Evolutionary conservation across 2,113 vertebrate genomes (phyloP).

Genomic region (Cyanoliseus patagonus): DNA sequence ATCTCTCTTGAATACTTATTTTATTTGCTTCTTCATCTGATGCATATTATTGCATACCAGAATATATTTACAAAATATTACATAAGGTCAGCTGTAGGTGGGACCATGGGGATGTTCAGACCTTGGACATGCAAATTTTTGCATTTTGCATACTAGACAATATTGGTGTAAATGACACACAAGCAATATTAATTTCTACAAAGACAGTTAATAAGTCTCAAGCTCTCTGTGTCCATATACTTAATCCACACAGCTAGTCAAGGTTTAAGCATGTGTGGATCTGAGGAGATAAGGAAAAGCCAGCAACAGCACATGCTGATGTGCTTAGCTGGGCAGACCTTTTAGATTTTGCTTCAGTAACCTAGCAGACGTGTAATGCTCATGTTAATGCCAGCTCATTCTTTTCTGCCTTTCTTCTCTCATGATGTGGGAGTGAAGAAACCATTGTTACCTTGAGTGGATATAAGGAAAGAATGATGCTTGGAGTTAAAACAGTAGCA

Average conservation of each 20-base stretch:
- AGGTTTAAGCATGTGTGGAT: neutral
- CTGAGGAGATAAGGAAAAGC: neutral
- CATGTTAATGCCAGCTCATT: neutral
- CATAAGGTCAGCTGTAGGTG: neutral
- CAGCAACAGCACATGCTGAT: neutral
- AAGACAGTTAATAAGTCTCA: neutral
- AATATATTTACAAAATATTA: neutral
- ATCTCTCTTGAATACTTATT: neutral
- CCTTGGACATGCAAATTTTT: neutral
- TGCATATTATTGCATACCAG: rapidly evolving
- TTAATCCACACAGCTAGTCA: neutral
- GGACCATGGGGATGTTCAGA: rapidly evolving
- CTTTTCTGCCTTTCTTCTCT: neutral
- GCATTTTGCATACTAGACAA: neutral
- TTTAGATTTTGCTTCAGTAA: neutral
- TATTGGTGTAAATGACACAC: neutral
- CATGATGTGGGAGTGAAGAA: neutral
- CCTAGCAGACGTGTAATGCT: neutral
- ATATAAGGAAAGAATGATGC: neutral
- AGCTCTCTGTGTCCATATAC: neutral
- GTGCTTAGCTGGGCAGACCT: neutral
- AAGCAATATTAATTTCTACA: neutral
- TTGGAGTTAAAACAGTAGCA: neutral
- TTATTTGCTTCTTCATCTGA: neutral
- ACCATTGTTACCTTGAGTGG: neutral